Conservation (phyloP, 30 jellyfish, hydroid and myxozoan species). For the Mastigias papua region DNA sequence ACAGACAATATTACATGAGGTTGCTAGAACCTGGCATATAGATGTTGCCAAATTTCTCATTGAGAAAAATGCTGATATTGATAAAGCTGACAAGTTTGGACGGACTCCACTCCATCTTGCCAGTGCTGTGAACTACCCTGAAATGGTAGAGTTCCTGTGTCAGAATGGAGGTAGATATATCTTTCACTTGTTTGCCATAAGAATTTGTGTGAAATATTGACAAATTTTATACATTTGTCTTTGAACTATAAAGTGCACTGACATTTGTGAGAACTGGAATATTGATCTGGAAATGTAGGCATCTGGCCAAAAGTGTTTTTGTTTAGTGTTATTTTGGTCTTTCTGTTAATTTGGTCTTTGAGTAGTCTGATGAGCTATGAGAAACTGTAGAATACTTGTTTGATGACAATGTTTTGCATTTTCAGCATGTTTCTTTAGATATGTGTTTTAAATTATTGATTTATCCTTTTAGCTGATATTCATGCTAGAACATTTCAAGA, state of each 20-base stretch:
- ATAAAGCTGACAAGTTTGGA: slow-evolving; percentile 81
- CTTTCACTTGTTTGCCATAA: no score
- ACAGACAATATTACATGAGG: slow-evolving; percentile 90
- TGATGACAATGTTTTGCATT: background rate
- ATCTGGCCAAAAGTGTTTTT: no score
- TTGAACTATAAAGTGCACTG: no score
- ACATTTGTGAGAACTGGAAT: no score
- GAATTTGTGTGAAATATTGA: no score
- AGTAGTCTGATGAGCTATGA: no score
- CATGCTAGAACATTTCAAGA: slow-evolving; percentile 79
- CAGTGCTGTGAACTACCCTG: slow-evolving; percentile 89
- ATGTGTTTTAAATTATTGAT: background rate
- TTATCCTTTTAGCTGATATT: slow-evolving; percentile 58
- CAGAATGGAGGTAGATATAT: slow-evolving; percentile 86
- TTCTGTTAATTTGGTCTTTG: no score
- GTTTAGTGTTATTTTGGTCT: no score
- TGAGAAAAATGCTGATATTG: slow-evolving; percentile 69
- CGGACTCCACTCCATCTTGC: slow-evolving; percentile 93
- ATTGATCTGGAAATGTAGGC: no score
- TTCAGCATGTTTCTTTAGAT: background rate
- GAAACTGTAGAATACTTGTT: no score
- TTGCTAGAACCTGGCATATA: slow-evolving; percentile 87
- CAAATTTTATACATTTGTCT: no score
- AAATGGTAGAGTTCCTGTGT: slow-evolving; percentile 80
- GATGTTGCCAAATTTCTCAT: slow-evolving; percentile 87